Conservation (phyloP, 2,113 vertebrate genomes). For the Holacanthus passer region DNA sequence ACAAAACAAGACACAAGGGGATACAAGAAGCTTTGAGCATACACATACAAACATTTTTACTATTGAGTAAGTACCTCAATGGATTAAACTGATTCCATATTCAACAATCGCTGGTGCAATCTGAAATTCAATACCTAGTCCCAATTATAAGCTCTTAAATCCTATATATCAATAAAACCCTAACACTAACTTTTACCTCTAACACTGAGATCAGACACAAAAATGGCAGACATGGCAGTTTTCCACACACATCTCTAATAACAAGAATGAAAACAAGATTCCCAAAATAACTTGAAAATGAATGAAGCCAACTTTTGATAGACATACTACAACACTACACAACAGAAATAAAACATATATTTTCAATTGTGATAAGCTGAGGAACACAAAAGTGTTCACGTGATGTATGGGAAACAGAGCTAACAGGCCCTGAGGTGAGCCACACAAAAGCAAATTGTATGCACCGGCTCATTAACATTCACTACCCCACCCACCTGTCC, state of each 20-base stretch:
- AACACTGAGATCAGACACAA: background rate
- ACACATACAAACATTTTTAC: background rate
- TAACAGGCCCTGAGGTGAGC: background rate
- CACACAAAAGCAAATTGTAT: background rate
- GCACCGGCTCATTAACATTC: background rate
- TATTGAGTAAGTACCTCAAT: background rate
- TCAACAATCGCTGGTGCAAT: background rate
- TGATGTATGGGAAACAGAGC: background rate
- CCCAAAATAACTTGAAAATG: background rate
- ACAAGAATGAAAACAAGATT: background rate
- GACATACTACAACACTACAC: background rate
- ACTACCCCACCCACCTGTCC: background rate
- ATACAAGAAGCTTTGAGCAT: background rate
- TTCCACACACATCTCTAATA: background rate
- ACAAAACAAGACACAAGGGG: background rate
- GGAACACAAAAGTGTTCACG: too few relatives aligned
- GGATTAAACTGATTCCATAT: background rate
- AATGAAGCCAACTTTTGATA: background rate
- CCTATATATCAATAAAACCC: background rate
- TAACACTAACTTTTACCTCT: background rate
- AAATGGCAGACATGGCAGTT: background rate
- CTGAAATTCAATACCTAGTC: too few relatives aligned
- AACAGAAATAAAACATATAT: background rate
- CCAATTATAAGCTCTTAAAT: background rate
- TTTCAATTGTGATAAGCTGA: too few relatives aligned